Base-by-base conservation (phyloP, 2,113 vertebrate genomes). In the Hystrix brachyura region DNA sequence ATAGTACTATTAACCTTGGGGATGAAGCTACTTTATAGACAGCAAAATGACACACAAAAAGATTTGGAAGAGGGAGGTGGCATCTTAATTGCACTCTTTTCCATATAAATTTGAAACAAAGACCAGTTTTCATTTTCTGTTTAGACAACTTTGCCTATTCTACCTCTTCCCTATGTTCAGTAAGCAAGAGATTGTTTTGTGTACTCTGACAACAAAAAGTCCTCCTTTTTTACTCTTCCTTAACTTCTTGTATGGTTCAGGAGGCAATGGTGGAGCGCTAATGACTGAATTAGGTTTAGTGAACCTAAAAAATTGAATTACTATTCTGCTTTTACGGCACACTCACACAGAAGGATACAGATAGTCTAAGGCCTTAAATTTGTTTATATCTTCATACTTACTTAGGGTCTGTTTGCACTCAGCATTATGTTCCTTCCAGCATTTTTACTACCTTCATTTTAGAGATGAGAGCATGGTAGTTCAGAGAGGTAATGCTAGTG, bases 381-480 rank as follows among this genome's bases (percentile, higher is more conserved):
- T 53, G 13, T 19, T 62, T 46, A 67, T 7, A 15, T 25, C 38
- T 71, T 38, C 55, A 27, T 32, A 64, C 43, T 57, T 62, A 90
- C 9, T 82, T 65, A 60, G 84, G 27, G 71, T 69, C 53, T 15
- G 72, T 93, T 93, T 67, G 32, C 59, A n/a, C 59, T 64, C 69
- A 48, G 3, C 13, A 67, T 90, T 11, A 21, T 85, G 14, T 57
- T 76, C 25, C 23, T 90, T 19, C n/a, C 8, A 72, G 17, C 71
- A 51, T 71, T 96, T 96, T 71, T 32, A 64, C 14, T 71, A n/a
- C 60, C 13, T 85, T 84, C 17, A 18, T 82, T 92, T 82, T 78
- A 64, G 8, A 90, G 23, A 34, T 78, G 55, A 32, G 3, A 79
- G 19, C 51, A 34, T 60, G 18, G 43, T n/a, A 10, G n/a, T 17